phyloP scores from a whole-genome alignment of 1,140 invertebrate genomes.

The Hypsibius dujardini region DNA sequence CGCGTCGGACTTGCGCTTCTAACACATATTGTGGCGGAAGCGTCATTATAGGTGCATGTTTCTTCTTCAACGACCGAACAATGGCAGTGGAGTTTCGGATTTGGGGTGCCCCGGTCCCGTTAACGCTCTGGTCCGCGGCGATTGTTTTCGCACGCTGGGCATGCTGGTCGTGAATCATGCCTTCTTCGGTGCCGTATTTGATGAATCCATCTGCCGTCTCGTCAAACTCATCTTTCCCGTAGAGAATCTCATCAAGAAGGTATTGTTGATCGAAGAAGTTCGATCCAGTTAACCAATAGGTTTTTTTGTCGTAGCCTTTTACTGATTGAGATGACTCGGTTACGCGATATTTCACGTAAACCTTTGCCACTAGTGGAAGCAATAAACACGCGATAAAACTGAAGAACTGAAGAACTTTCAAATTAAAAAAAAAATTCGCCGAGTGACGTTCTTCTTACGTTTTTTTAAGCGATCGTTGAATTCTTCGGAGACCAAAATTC shows the following conservation, averaged over 20 bases:
- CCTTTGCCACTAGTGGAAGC: background rate
- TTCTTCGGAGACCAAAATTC: slow-evolving; percentile 4
- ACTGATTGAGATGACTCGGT: background rate
- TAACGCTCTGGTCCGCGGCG: too few relatives aligned
- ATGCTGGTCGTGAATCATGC: background rate
- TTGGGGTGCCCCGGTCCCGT: too few relatives aligned
- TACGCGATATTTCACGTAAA: background rate
- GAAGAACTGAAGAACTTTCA: background rate
- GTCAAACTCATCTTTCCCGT: slow-evolving; percentile 16
- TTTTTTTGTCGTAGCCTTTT: background rate
- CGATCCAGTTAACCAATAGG: slow-evolving; percentile 1
- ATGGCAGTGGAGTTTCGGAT: too few relatives aligned
- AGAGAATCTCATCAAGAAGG: slow-evolving; percentile 6
- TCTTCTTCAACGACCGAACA: too few relatives aligned
- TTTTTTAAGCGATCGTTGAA: background rate
- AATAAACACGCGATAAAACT: too few relatives aligned
- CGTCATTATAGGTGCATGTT: too few relatives aligned
- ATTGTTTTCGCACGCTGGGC: background rate
- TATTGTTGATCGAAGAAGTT: slow-evolving; percentile 5
- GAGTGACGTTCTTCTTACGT: slow-evolving; percentile 7
- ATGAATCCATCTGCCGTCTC: background rate
- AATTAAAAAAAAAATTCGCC: background rate
- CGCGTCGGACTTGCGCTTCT: too few relatives aligned
- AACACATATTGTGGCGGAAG: too few relatives aligned
- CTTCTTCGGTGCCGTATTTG: background rate